Evolutionary conservation across 2,113 vertebrate species (phyloP).

Genomic region (Thalassarche chlororhynchos): DNA sequence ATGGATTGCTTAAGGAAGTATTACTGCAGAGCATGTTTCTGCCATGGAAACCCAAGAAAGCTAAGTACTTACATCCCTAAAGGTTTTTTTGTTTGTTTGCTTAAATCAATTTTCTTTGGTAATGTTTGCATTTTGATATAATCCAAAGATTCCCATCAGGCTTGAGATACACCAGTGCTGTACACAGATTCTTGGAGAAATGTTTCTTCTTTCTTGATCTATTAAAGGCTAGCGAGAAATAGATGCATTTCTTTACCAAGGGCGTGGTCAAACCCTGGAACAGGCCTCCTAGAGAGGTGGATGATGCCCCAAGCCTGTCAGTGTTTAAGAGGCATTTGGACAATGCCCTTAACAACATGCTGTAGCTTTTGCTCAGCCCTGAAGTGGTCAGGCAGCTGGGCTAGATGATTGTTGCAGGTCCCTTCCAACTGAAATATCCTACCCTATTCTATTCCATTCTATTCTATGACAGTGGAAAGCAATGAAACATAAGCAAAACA

Average conservation of each 20-base stretch:
- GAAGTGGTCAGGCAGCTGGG: not conserved
- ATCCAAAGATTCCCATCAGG: not conserved
- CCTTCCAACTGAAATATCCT: not conserved
- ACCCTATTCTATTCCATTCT: no score
- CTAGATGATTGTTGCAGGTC: rapidly evolving
- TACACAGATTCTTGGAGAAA: not conserved
- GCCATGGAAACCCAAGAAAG: not conserved
- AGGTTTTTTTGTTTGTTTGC: not conserved
- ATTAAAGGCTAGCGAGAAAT: not conserved
- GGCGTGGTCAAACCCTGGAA: not conserved
- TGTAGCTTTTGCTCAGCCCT: not conserved
- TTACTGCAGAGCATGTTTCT: not conserved
- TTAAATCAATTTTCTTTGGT: not conserved
- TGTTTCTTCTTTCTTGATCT: not conserved
- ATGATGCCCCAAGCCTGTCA: not conserved
- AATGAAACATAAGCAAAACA: not conserved
- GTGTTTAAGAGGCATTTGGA: not conserved
- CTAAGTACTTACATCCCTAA: not conserved
- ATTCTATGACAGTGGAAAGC: not conserved
- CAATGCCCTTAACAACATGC: not conserved
- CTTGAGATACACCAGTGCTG: not conserved
- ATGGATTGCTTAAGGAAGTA: not conserved
- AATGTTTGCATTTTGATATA: not conserved
- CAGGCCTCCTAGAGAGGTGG: not conserved
- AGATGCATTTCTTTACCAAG: not conserved